These are phyloP conservation scores for Nebria salina DNA, from an alignment of 2,888 invertebrate species.

Conservation along the genomic window DNA sequence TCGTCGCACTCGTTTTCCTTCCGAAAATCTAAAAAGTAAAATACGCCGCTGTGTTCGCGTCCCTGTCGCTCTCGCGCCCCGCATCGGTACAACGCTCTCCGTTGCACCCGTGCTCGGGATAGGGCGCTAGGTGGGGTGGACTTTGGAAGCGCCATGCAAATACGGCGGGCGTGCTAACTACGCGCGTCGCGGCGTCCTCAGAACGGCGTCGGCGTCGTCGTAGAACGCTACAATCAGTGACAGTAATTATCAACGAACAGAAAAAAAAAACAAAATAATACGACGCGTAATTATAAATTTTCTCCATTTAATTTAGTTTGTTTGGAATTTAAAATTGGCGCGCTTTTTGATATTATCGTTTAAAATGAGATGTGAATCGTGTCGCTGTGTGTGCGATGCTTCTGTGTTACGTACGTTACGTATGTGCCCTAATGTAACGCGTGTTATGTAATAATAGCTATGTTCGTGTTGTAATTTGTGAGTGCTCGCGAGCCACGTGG, in stretches of 20 bases:
- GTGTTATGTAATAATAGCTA: not conserved
- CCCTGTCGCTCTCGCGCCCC: slow-evolving; percentile 50
- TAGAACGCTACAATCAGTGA: slow-evolving; percentile 62
- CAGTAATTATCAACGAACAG: slow-evolving; percentile 57
- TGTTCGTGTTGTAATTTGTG: not conserved
- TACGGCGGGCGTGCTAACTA: slow-evolving; percentile 64
- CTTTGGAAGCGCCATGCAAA: slow-evolving; percentile 62
- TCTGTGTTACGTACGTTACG: slow-evolving; percentile 24
- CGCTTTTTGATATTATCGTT: not conserved
- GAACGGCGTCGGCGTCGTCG: slow-evolving; percentile 57
- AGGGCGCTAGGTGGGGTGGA: slow-evolving; percentile 51
- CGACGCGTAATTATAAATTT: slow-evolving; percentile 28
- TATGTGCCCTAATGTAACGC: not conserved
- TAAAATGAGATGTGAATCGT: not conserved
- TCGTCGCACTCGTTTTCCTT: slow-evolving; percentile 48
- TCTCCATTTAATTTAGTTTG: not conserved
- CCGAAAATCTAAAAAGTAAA: slow-evolving; percentile 59
- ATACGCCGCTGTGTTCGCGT: slow-evolving; percentile 51
- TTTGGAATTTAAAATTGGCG: not conserved
- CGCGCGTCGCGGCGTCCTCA: slow-evolving; percentile 58
- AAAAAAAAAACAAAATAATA: not conserved
- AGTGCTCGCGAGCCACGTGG: not conserved
- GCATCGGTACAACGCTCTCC: slow-evolving; percentile 45
- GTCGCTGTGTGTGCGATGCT: slow-evolving; percentile 6
- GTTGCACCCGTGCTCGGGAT: slow-evolving; percentile 14